Base-by-base conservation (phyloP, 2,888 invertebrate species). In the Periphyllus acericola region DNA sequence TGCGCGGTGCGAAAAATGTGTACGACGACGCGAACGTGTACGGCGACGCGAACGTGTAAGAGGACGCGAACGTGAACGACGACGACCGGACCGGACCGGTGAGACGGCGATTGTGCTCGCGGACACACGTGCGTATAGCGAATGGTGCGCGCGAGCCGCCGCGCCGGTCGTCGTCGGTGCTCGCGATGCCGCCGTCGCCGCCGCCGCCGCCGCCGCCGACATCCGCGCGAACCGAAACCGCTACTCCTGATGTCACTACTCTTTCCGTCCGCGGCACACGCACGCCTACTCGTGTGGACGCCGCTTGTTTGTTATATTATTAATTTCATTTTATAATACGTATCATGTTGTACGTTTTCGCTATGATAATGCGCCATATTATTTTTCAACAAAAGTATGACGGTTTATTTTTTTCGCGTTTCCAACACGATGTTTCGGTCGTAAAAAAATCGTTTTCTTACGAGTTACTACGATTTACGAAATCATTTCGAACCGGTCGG, bases 121-220 rank as follows among this genome's bases (percentile, higher is more conserved):
- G 80, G 80, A 87, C 79, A 87, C 86, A 87, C 86, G 80, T 72
- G 86, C 80, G 86, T 87, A 60, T 32, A 3, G 80, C 86, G 86
- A 87, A 74, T 87, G 86, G 40, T 40, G 72, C 60, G 74, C 60
- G 74, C 34, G 86, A 19, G 40, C 55, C 52, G 60, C 32, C 29
- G 14, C 80, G 72, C 72, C 52, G 40, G 46, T 55, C 79, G 11
- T 34, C n/a, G 60, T 19, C 66, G 74, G 46, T 46, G 46, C 46
- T 46, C 46, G 46, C 46, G 46, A 46, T 46, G 46, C 19, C 32
- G 75, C n/a, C 40, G 55, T 29, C 21, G 32, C 8, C 60, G 60
- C 40, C 36, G 66, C 21, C 9, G 17, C 79, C 68, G 85, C 72
- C 60, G 40, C 40, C 78, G 19, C n/a, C 19, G 55, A 29, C 34